A percentile compares a stretch with the other conserved stretches of the same genome.
Conservation (phyloP, 2,113 vertebrate species). For the Taxidea taxus region DNA sequence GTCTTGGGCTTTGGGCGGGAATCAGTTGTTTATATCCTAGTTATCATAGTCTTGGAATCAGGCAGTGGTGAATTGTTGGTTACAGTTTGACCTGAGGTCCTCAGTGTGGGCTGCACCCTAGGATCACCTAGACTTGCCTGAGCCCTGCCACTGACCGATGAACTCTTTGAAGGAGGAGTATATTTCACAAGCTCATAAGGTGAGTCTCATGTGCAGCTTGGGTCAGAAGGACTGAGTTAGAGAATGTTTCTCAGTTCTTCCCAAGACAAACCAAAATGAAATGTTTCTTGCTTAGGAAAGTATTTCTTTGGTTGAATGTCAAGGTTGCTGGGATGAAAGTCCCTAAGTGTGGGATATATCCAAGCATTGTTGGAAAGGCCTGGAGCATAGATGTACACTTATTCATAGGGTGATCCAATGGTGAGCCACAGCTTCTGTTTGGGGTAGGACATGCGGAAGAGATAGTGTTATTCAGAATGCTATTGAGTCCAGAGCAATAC, state of each 20-base stretch:
- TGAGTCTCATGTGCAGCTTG: background rate
- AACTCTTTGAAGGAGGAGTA: background rate
- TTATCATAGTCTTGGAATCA: background rate
- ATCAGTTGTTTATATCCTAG: constrained; percentile 25
- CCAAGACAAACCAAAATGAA: background rate
- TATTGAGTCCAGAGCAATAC: background rate
- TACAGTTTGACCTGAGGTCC: background rate
- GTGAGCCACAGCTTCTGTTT: background rate
- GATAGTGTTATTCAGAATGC: background rate
- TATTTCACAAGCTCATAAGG: background rate
- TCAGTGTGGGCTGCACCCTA: background rate
- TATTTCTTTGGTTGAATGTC: constrained; percentile 1
- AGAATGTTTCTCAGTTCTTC: background rate
- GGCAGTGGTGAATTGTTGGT: background rate
- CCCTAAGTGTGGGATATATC: constrained; percentile 21
- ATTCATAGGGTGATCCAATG: background rate
- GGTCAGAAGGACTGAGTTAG: background rate
- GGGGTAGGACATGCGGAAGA: background rate
- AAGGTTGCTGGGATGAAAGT: background rate
- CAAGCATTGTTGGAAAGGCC: constrained; percentile 21
- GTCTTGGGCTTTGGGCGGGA: background rate
- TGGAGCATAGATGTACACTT: background rate
- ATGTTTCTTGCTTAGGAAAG: constrained; percentile 29
- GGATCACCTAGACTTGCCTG: background rate
- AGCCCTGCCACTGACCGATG: background rate